These are phyloP conservation scores for Idaea aversata DNA, from an alignment of 2,888 invertebrate genomes.

Conservation along the genomic window DNA sequence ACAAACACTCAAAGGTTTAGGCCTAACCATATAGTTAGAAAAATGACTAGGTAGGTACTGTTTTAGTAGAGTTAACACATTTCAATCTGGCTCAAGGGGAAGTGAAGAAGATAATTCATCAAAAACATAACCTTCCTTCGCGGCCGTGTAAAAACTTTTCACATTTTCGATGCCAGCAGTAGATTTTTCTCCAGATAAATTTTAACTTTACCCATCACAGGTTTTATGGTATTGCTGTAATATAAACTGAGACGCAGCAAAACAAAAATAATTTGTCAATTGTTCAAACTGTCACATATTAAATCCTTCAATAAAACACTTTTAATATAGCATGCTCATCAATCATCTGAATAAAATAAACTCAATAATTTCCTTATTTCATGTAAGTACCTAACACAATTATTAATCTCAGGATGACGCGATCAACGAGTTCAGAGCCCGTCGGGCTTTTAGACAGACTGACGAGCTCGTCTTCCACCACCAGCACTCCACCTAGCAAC, in stretches of 20 bases:
- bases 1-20: not conserved
- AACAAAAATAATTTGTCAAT: not conserved
- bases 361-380: not conserved
- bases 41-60: not conserved
- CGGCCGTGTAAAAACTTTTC: not conserved
- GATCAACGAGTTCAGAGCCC: conserved; percentile 47
- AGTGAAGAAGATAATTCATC: not conserved
- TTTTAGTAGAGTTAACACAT: not conserved
- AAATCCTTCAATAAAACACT: not conserved
- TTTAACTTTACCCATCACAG: not conserved
- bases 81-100: not conserved
- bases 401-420: conserved; percentile 43
- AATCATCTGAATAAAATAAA: too few species aligned
- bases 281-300: not conserved
- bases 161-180: not conserved
- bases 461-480: conserved; percentile 42
- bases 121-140: not conserved
- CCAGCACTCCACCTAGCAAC: conserved; percentile 43
- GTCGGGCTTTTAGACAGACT: conserved; percentile 54
- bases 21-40: not conserved
- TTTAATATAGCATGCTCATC: not conserved
- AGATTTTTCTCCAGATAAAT: not conserved
- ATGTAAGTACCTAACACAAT: not conserved
- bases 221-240: not conserved
- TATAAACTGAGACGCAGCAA: not conserved